Percentiles rank a stretch among this genome's conserved stretches.
These are phyloP conservation scores for Mastigias papua DNA, from an alignment of 30 jellyfish, hydroid and myxozoan genomes.

Conservation along the genomic window DNA sequence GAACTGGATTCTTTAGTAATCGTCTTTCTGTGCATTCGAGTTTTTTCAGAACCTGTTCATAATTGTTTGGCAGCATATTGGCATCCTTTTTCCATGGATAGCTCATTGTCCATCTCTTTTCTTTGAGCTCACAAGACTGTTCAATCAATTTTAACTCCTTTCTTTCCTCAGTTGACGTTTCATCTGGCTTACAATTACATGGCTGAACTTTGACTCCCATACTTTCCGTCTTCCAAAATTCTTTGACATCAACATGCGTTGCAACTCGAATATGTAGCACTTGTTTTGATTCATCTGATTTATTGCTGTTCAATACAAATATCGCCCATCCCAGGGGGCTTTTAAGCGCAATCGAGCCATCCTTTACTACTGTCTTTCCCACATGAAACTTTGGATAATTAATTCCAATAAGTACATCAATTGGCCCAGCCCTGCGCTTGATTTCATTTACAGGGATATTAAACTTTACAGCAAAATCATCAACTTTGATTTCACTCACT, in stretches of 20 bases:
- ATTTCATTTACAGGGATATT: conserved; percentile 9
- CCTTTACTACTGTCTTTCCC: conserved; percentile 53
- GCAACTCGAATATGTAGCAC: conserved; percentile 43
- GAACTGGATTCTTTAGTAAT: conserved; percentile 25
- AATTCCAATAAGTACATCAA: conserved; percentile 70
- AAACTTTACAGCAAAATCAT: conserved; percentile 15
- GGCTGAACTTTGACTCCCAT: conserved; percentile 66
- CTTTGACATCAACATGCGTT: conserved; percentile 63
- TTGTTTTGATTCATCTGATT: neutral
- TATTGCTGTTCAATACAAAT: conserved; percentile 45
- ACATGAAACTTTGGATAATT: conserved; percentile 67
- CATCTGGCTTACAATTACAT: conserved; percentile 43
- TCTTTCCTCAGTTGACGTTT: conserved; percentile 27
- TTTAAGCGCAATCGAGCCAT: conserved; percentile 63
- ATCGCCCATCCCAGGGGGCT: conserved; percentile 77
- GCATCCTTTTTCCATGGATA: conserved; percentile 81
- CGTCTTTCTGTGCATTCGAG: conserved; percentile 53
- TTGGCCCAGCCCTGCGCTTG: conserved; percentile 50
- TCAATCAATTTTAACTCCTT: conserved; percentile 44
- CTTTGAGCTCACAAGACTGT: conserved; percentile 42
- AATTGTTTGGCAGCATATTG: conserved; percentile 60
- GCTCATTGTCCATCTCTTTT: conserved; percentile 43
- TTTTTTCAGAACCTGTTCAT: conserved; percentile 38
- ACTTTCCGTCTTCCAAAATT: conserved; percentile 71
- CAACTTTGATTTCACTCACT: neutral